Conservation (phyloP, 2,113 vertebrate species). For the Sceloporus tristichus region DNA sequence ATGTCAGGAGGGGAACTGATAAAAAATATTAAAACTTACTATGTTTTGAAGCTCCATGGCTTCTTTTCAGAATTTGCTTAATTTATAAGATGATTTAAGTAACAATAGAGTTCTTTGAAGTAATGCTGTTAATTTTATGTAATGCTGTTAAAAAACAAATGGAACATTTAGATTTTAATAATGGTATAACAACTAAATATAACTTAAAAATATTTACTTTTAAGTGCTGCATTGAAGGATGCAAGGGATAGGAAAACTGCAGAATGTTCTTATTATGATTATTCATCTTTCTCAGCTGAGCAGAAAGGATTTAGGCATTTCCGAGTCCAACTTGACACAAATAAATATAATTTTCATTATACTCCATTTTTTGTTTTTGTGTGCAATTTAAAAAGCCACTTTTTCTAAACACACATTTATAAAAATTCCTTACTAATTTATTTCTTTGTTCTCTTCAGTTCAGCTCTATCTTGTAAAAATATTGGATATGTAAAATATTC, state of each 20-base stretch:
- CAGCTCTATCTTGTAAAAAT: not conserved
- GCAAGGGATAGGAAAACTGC: not conserved
- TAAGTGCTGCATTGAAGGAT: slow-evolving; percentile 41
- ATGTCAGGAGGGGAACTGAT: slow-evolving; percentile 9
- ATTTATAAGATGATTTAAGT: not conserved
- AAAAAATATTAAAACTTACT: not conserved
- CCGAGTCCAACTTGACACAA: slow-evolving; percentile 14
- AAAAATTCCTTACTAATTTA: slow-evolving; percentile 56
- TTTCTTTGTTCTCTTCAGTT: slow-evolving; percentile 21
- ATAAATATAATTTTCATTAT: slow-evolving; percentile 47
- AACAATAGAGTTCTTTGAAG: slow-evolving; percentile 59
- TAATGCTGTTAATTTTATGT: slow-evolving; percentile 40
- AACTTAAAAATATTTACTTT: not conserved
- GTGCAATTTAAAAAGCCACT: not conserved
- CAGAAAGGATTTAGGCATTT: slow-evolving; percentile 53
- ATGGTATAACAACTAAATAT: not conserved
- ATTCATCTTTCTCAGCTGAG: slow-evolving; percentile 12
- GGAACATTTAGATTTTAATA: not conserved
- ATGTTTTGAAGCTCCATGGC: slow-evolving; percentile 6
- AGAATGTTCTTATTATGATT: not conserved
- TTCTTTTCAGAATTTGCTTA: slow-evolving; percentile 43
- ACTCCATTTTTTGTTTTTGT: slow-evolving; percentile 30
- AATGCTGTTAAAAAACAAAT: not conserved
- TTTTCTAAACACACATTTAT: slow-evolving; percentile 58
- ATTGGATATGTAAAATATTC: not conserved